Conservation (phyloP, 2,113 vertebrate genomes). For the Petromus typicus region DNA sequence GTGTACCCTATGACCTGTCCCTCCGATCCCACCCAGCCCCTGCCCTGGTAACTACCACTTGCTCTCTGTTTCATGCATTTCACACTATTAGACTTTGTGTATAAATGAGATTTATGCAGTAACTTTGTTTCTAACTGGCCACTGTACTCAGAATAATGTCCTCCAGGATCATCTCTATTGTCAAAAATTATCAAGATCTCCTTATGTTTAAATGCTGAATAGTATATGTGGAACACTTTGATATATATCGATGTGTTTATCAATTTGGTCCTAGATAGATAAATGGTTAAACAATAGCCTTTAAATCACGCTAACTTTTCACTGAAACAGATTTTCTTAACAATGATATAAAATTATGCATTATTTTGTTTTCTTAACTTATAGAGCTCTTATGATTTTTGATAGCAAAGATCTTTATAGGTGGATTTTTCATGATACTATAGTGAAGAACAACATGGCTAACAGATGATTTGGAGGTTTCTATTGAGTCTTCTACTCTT, state of each 20-base stretch:
- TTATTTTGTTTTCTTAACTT: not conserved
- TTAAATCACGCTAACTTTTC: not conserved
- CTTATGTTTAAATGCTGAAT: not conserved
- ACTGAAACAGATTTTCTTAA: not conserved
- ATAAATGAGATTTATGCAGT: not conserved
- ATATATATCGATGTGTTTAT: not conserved
- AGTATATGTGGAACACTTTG: not conserved
- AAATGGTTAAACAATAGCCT: not conserved
- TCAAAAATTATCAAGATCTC: not conserved
- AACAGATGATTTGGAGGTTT: not conserved
- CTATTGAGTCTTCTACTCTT: not conserved
- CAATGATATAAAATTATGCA: not conserved
- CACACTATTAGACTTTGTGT: not conserved
- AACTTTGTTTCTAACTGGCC: not conserved
- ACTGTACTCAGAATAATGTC: not conserved
- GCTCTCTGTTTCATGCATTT: not conserved
- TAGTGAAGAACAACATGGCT: not conserved
- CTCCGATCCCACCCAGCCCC: fast-evolving
- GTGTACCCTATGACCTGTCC: too few species aligned
- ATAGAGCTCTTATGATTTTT: not conserved
- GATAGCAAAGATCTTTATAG: not conserved
- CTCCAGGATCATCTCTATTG: not conserved
- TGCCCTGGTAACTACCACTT: not conserved
- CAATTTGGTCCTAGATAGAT: not conserved
- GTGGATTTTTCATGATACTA: not conserved